A percentile compares a stretch with the other conserved stretches of the same genome.
phyloP scores from a whole-genome alignment of 2,797 vertebrate genomes.

The Microctenopoma lineatum region DNA sequence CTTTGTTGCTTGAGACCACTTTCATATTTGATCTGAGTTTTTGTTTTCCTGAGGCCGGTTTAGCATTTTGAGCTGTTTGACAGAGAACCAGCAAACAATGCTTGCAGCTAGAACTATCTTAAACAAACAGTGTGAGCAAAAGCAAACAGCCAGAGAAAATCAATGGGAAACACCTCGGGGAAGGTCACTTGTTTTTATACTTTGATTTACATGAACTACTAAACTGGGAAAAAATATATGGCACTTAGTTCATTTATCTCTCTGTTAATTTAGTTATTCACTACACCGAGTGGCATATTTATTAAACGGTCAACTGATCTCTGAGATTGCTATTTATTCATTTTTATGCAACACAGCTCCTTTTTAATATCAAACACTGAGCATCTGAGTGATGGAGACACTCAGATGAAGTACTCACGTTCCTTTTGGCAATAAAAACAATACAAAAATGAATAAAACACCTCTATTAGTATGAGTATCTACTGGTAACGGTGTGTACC shows the following conservation, averaged over 20 bases:
- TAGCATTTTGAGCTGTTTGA: slow-evolving; percentile 32
- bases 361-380: slow-evolving; percentile 15
- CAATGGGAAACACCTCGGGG: slow-evolving; percentile 17
- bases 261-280: background rate
- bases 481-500: background rate
- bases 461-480: background rate
- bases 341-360: slow-evolving; percentile 24
- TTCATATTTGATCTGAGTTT: slow-evolving; percentile 49
- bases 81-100: slow-evolving; percentile 42
- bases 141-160: slow-evolving; percentile 62
- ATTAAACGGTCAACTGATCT: slow-evolving; percentile 1
- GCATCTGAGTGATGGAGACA: slow-evolving; percentile 17
- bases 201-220: slow-evolving; percentile 10
- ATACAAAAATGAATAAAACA: slow-evolving; percentile 16
- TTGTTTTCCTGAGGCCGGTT: slow-evolving; percentile 39
- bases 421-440: slow-evolving; percentile 38
- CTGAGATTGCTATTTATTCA: slow-evolving; percentile 40
- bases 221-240: background rate
- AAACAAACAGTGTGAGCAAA: slow-evolving; percentile 59
- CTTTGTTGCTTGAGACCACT: slow-evolving; percentile 28
- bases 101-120: slow-evolving; percentile 62
- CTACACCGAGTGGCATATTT: background rate
- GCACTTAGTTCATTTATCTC: background rate
- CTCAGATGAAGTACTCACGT: slow-evolving; percentile 33
- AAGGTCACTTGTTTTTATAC: slow-evolving; percentile 7